Base-by-base conservation (phyloP, 1,140 invertebrate genomes). In the Armadillidium nasatum region DNA sequence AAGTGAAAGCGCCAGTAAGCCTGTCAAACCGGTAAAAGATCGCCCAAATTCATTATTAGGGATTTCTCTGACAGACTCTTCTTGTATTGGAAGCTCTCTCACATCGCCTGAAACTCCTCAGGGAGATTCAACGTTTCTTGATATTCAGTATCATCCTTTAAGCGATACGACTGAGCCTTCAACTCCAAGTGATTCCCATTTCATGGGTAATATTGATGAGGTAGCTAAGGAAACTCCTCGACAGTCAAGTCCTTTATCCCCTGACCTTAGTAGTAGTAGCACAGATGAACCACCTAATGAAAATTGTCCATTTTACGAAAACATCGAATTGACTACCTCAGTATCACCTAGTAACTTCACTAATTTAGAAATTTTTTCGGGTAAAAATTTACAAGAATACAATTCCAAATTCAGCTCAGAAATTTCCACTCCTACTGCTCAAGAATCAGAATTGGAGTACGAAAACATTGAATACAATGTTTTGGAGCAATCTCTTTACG, bases 141-240 rank as follows among this genome's bases (percentile, higher is more conserved):
- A 81, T 44, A 81, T 81, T 67, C 80, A 79, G 67, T 81, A 81
- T 73, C 80, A 81, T 45, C 80, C 80, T 6, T 50, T 81, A 11
- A 81, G 80, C 67, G 80, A 81, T 69, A 81, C 80, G 10, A 81
- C 80, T 22, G 80, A 81, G 60, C 80, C 80, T 44, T 81, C 80
- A 3, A 81, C 80, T 11, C 80, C 80, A 11, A 81, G 80, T 43
- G 80, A 81, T 44, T 81, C 80, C 33, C 80, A 81, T 73, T 81
- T 81, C 72, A 75, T 78, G 9, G 74, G 76, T 22, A 77, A 78
- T 21, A 44, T 78, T 33, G 77, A 76, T 1, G 71, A 68, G 19
- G 71, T 69, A 10, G 33, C 73, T 22, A 73, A 76, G 13, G 76
- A 76, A 10, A 45, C 50, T 46, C 80, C 77, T 21, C 70, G 76